Evolutionary conservation across 2,113 vertebrate genomes (phyloP), one percentile per base, ranked within the genome.

Genomic region (Oryzias melastigma): DNA sequence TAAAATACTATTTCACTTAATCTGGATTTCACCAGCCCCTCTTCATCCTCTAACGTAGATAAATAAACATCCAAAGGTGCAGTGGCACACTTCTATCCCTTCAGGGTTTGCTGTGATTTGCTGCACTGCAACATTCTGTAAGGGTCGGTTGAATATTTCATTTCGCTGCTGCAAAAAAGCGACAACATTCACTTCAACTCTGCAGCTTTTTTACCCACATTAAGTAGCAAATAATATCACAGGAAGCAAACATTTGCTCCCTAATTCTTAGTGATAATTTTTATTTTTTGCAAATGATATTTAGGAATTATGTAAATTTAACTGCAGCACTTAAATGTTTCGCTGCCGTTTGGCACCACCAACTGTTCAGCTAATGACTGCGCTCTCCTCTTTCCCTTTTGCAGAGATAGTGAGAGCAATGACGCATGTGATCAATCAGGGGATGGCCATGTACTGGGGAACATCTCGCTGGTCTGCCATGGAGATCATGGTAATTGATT

Each of bases 381-480:
- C 75, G 35, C 35, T 40, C 48, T 47, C 12, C 44, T 51, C 60
- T 77, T 71, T 81, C 45, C 1, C 69, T 49, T 65, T 61, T 48
- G 16, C 81, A 98, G 96, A 98, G 77, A 98, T 98, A 0, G 96
- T 98, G 45, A 91, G 96, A 17, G 95, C 95, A 0, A 98, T 98
- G 96, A 98, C 95, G 0, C 93, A 98, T 0, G 95, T 96, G 14
- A 98, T 98, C 55, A 97, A 98, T 71, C 95, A 97, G 71, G 96
- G 96, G 19, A 98, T 98, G 96, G 89, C 96, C 0, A 98, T 98
- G 96, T 98, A 98, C 90, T 98, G 96, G 96, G 96, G 96, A 3
- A 98, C 96, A 0, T 98, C 96, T 0, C 91, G 96, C 53, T 98
- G 96, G 96, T 95, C 95, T 0, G 95, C 95, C 0, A 98, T 97